Percentiles rank a stretch among this genome's conserved stretches.
Conservation (phyloP, 1,140 invertebrate species). For the Cherax destructor region DNA sequence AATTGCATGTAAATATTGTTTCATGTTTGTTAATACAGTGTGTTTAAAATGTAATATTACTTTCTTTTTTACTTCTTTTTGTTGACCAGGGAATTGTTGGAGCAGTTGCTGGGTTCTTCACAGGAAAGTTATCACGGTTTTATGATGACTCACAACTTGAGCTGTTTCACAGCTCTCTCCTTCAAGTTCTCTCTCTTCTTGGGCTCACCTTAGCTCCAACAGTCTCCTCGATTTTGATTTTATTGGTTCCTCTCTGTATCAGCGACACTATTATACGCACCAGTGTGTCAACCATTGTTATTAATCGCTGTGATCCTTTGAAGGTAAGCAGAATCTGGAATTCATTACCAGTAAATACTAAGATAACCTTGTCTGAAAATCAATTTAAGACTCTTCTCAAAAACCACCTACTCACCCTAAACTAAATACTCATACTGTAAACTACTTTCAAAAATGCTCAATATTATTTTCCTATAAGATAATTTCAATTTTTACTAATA, state of each 20-base stretch:
- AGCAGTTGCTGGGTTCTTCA: conserved; percentile 20
- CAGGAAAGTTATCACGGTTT: conserved; percentile 5
- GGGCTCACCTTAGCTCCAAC: conserved; percentile 33
- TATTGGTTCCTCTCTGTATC: conserved; percentile 22
- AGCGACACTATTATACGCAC: conserved; percentile 28
- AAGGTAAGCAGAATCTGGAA: conserved; percentile 37
- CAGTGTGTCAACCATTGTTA: conserved; percentile 19
- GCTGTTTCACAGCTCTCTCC: conserved; percentile 24
- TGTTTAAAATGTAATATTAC: too few relatives aligned
- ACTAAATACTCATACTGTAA: too few relatives aligned
- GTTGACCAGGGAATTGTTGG: conserved; percentile 8
- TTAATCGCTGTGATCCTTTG: conserved; percentile 17
- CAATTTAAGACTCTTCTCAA: too few relatives aligned
- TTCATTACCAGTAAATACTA: too few relatives aligned
- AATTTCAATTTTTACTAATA: too few relatives aligned
- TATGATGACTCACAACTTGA: conserved; percentile 2
- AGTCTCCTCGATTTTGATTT: neutral
- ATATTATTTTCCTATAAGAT: too few relatives aligned
- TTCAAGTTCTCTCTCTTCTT: conserved; percentile 25
- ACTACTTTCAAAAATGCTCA: too few relatives aligned
- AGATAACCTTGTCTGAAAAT: too few relatives aligned
- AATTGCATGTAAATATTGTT: too few relatives aligned
- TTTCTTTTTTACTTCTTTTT: neutral
- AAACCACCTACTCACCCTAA: too few relatives aligned
- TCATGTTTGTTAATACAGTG: too few relatives aligned